Base-by-base conservation (phyloP, 2,113 vertebrate species). In the Ptychochromis oligacanthus region DNA sequence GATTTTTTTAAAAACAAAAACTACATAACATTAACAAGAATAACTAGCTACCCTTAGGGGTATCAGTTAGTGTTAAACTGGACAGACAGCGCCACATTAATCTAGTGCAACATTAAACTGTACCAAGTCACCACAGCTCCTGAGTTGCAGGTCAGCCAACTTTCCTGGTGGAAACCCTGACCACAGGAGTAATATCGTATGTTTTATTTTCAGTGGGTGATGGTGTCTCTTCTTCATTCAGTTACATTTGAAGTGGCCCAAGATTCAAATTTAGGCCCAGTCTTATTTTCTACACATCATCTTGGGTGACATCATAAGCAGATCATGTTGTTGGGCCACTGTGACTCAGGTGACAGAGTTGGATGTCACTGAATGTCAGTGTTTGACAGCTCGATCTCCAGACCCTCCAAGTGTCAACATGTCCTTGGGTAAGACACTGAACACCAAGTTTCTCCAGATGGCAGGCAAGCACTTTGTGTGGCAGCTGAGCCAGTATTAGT, bases 341-440 rank as follows among this genome's bases (percentile, higher is more conserved):
- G 24, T 18, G 1, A 43, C 65, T 52, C 65, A 72, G 43, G 65
- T 52, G 65, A 13, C 20, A 70, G 43, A 72, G 6, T 52, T 26
- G 49, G 28, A 31, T 24, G 20, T 31, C 4, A 10, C 31, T 52
- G 43, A 31, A 15, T 1, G 1, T n/a, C 24, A 1, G 24, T 13
- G 24, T 72, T 0, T 0, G 17, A 52, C 9, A 1, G 43, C 0
- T 14, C 28, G 2, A 4, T 49, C 64, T 70, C 24, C 15, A 62
- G 60, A 62, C 0, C 36, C 61, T 43, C 40, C 0, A 5, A 15
- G 61, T 24, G 61, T 40, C n/a, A 3, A 64, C 12, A 6, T 15
- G 46, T 49, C 46, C 13, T 13, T 9, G 54, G 54, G 14, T 15
- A 15, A 15, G 43, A 22, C 54, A n/a, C 54, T n/a, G n/a, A 65